Evolutionary conservation across 1,140 invertebrate genomes (phyloP), one percentile per base, ranked within the genome.

Genomic region (Pseudomyrmex concolor): DNA sequence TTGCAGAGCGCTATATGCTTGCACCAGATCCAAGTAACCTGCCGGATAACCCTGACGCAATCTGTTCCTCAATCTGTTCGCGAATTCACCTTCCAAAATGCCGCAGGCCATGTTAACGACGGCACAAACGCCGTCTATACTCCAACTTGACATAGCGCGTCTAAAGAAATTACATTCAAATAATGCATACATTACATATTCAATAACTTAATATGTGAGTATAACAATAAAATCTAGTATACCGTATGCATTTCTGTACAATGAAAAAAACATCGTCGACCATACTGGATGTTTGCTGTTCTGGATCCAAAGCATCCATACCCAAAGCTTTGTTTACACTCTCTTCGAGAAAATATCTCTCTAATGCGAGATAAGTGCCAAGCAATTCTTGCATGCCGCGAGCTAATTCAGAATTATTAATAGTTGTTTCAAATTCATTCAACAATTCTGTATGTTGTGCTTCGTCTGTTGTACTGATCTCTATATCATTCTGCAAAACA

Each of bases 201-300:
- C 34, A 34, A 34, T 34, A 34, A 34, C 34, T 34, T 34, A 34
- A 34, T 34, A 34, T 34, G 34, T 34, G 34, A 34, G 5, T 34
- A 5, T 34, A 34, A 34, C 5, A 34, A 34, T 34, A 34, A 34
- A 4, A 34, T 34, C 34, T 25, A 68, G 25, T 17, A 89, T 94
- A 98, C 97, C 97, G 96, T 51, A 99, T 97, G 91, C 98, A 98
- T 95, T 99, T 99, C 88, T 98, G 97, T 0, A 99, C 96, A 85
- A 99, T 99, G 92, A 99, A 99, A 93, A 99, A 99, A 2, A 99
- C 97, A 95, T 99, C 99, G 94, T 99, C 99, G 0, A 99, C 97
- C 95, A 99, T 97, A 88, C 97, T 99, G 0, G 98, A 99, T 2
- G 96, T 98, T 81, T 97, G 95, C 66, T 97, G 96, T 43, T 96